phyloP scores from a whole-genome alignment of 2,797 vertebrate genomes.

The Muscicapa comitata region DNA sequence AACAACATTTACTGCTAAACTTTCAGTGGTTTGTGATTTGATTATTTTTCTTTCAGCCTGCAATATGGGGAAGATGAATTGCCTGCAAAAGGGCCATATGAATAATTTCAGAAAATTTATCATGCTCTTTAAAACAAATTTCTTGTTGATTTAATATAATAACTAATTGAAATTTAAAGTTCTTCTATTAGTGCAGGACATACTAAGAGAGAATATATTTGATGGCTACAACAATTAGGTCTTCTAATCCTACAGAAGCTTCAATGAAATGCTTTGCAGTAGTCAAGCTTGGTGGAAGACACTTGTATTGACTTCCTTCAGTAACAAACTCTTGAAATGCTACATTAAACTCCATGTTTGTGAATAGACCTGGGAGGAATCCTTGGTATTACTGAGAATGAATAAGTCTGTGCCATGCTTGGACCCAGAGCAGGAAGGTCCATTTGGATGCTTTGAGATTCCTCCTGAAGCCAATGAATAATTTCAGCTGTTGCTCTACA shows the following conservation, averaged over 20 bases:
- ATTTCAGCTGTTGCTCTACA: neutral
- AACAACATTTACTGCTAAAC: neutral
- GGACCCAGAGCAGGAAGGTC: neutral
- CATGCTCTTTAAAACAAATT: neutral
- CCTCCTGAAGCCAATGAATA: neutral
- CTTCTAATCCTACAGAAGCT: neutral
- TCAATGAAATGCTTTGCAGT: neutral
- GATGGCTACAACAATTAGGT: neutral
- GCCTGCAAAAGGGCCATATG: neutral
- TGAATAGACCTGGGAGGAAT: neutral
- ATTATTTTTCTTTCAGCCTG: neutral
- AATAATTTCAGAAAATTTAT: neutral
- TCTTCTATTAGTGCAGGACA: neutral
- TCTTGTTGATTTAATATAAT: neutral
- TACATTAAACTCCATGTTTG: neutral
- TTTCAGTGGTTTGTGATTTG: neutral
- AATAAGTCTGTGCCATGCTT: neutral
- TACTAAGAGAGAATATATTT: neutral
- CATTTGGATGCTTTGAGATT: neutral
- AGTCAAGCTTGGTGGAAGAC: neutral
- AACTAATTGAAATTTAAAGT: neutral
- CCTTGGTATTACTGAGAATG: neutral
- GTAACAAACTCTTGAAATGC: neutral
- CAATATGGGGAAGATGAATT: neutral
- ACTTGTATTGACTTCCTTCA: neutral